phyloP scores from a whole-genome alignment of 2,797 vertebrate genomes.

The Eidolon dupreanum region DNA sequence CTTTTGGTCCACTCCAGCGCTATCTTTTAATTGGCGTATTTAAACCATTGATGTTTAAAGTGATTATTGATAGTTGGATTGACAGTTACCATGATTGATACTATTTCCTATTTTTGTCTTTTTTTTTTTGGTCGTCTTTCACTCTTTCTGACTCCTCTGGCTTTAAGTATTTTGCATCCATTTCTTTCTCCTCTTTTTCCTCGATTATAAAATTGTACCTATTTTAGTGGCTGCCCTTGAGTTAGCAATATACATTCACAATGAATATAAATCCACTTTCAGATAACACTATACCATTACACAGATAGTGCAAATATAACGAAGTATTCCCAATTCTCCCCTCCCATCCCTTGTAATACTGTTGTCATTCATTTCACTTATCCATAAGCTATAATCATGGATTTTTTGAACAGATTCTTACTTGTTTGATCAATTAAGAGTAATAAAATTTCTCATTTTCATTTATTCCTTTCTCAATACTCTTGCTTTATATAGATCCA shows the following conservation, averaged over 20 bases:
- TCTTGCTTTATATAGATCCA: background rate
- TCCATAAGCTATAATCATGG: background rate
- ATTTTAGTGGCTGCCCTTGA: background rate
- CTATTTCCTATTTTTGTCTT: background rate
- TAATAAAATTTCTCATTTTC: background rate
- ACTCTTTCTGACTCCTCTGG: background rate
- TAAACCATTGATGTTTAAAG: background rate
- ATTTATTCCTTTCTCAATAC: background rate
- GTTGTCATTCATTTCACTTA: background rate
- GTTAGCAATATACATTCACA: background rate
- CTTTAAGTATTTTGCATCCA: background rate
- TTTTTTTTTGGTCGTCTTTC: background rate
- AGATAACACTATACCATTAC: background rate
- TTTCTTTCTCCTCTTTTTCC: background rate
- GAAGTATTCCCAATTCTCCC: background rate
- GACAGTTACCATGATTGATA: background rate
- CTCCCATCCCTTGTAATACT: background rate
- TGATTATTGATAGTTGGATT: background rate
- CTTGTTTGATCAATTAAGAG: background rate
- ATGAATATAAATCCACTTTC: background rate
- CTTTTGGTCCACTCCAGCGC: background rate
- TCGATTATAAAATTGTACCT: background rate
- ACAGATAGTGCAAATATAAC: background rate
- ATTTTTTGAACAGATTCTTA: background rate
- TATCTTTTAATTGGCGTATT: background rate